phyloP scores from a whole-genome alignment of 2,797 vertebrate species.

The Pseudomugil tenellus region DNA sequence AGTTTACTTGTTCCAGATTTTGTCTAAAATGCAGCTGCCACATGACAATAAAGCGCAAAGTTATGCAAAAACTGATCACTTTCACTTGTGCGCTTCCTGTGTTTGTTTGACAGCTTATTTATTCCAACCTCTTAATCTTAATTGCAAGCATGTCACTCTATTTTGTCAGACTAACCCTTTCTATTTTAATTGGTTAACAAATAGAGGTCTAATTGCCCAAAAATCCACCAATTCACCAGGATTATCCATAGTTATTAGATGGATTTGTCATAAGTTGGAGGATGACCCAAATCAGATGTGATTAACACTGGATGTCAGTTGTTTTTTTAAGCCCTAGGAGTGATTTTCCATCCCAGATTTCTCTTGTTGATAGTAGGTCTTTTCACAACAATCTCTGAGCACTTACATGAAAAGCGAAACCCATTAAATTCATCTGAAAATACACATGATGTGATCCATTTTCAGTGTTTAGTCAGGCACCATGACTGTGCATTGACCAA shows the following conservation, averaged over 20 bases:
- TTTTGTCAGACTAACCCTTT: neutral
- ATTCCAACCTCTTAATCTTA: neutral
- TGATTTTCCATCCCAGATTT: neutral
- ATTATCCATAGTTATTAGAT: neutral
- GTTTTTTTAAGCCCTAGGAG: neutral
- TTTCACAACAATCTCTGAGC: neutral
- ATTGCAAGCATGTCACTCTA: neutral
- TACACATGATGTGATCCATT: neutral
- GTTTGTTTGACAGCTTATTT: neutral
- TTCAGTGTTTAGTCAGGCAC: neutral
- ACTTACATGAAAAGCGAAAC: neutral
- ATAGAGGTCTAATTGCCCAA: neutral
- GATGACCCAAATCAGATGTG: neutral
- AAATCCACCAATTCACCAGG: neutral
- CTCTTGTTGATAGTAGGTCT: neutral
- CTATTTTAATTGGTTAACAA: neutral
- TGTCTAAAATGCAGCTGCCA: slow-evolving; percentile 9
- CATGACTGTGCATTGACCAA: neutral
- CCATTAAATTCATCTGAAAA: neutral
- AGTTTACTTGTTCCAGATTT: slow-evolving; percentile 1
- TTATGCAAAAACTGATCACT: neutral
- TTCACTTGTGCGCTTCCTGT: neutral
- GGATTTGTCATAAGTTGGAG: neutral
- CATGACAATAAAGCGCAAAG: neutral
- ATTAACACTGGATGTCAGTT: neutral